These are phyloP conservation scores for Drosophila busckii DNA, from an alignment of 1,140 invertebrate species.

Conservation along the genomic window DNA sequence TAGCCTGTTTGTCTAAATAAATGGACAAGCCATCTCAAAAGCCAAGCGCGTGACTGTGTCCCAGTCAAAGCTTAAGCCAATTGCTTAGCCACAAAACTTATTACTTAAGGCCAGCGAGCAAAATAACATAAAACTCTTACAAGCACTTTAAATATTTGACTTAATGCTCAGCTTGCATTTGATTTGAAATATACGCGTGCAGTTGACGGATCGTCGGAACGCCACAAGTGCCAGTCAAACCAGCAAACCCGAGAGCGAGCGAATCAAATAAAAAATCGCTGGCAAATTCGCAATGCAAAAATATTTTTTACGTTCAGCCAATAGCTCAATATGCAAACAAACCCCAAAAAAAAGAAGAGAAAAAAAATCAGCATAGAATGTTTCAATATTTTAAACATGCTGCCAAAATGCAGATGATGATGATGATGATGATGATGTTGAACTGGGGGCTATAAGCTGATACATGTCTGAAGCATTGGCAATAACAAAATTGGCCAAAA, in stretches of 20 bases:
- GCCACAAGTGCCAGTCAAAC: too few relatives aligned
- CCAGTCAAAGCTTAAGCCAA: too few relatives aligned
- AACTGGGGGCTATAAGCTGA: constrained; percentile 16
- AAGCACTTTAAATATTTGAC: too few relatives aligned
- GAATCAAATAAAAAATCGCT: constrained; percentile 70
- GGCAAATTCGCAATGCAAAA: constrained; percentile 39
- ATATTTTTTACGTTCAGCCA: constrained; percentile 52
- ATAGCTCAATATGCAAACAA: constrained; percentile 66
- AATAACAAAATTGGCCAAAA: constrained; percentile 46
- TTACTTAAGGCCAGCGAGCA: too few relatives aligned
- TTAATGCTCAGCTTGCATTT: too few relatives aligned
- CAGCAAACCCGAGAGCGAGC: too few relatives aligned
- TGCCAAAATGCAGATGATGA: constrained; percentile 30
- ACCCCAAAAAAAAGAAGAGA: constrained; percentile 39
- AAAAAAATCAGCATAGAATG: constrained; percentile 39
- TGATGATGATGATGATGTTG: constrained; percentile 13
- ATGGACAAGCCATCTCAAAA: constrained; percentile 45
- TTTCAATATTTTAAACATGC: constrained; percentile 45
- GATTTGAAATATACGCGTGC: too few relatives aligned
- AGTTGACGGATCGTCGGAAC: too few relatives aligned
- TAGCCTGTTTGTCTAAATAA: constrained; percentile 73
- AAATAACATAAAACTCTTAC: too few relatives aligned
- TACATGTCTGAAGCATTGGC: constrained; percentile 8
- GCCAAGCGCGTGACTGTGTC: constrained; percentile 54
- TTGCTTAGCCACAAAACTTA: too few relatives aligned